Percentiles rank a stretch among this genome's conserved stretches.
phyloP scores from a whole-genome alignment of 2,113 vertebrate genomes.

The Acanthochromis polyacanthus region DNA sequence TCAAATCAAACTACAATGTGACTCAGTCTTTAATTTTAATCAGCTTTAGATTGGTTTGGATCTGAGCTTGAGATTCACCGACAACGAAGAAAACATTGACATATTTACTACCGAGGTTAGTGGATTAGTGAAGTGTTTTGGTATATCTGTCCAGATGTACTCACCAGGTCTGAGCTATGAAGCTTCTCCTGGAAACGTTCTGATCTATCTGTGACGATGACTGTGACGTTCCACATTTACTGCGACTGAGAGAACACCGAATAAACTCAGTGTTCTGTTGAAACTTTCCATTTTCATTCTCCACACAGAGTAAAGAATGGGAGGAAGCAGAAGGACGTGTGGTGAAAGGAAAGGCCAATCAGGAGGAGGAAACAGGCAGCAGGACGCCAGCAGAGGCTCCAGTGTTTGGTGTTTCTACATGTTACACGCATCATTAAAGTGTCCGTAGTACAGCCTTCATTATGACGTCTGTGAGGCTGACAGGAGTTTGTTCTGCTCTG shows the following conservation, averaged over 20 bases:
- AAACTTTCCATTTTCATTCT: slow-evolving; percentile 24
- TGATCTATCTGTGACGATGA: background rate
- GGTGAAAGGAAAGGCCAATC: slow-evolving; percentile 48
- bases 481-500: no score
- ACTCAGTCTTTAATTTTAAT: no score
- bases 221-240: background rate
- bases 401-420: background rate
- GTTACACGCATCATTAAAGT: background rate
- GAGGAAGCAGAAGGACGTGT: slow-evolving; percentile 47
- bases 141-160: background rate
- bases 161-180: background rate
- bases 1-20: no score
- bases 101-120: no score
- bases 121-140: no score
- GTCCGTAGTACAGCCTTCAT: no score
- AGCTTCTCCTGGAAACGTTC: background rate
- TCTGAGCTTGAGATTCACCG: no score
- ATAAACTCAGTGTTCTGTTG: background rate
- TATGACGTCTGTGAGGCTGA: no score
- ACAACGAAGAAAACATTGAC: no score
- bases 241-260: background rate
- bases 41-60: no score
- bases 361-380: slow-evolving; percentile 21
- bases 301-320: slow-evolving; percentile 27
- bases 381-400: fast-evolving